Base-by-base conservation (phyloP, 1,140 invertebrate genomes). In the Aphis gossypii region DNA sequence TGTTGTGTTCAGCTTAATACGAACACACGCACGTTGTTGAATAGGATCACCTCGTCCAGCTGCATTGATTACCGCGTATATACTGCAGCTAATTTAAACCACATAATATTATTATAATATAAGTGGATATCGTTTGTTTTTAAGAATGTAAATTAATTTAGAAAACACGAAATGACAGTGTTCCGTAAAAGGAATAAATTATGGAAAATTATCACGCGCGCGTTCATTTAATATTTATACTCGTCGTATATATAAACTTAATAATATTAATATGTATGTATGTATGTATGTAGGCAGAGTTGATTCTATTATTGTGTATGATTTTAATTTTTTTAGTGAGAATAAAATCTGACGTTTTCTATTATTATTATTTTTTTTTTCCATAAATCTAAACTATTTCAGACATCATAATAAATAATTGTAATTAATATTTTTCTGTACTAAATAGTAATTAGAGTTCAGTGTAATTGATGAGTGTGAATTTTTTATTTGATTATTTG, bases 21-120 rank as follows among this genome's bases (percentile, higher is more conserved):
- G 23, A 76, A 76, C 60, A 76, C 83, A 84, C 41, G 83, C 83
- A 84, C 83, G 41, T 84, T 41, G 38, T 84, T 44, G 83, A 84
- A 76, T 76, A 84, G 83, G 83, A 84, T 84, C 38, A 84, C 83
- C 83, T 5, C 30, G 60, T 76, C 21, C 23, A 25, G 38, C 83
- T 84, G 38, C 83, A 44, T 41, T 41, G 83, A 41, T 44, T 84
- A 25, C 21, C 41, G 41, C 2, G 23, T 11, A 38, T 38, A 82
- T 35, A 21, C 5, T 82, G 20, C 21, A n/a, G 60, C 60, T 76
- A 76, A n/a, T n/a, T n/a, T 6, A 76, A 18, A 76, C 30, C 54
- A 54, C 23, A 54, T 23, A 54, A 54, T 68, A 60, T 14, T 35
- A 76, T 68, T 20, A 76, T n/a, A 76, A 18, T 76, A n/a, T 76